Evolutionary conservation across 2,888 invertebrate species (phyloP), one percentile per base, ranked within the genome.

Genomic region (Andrena fulva): DNA sequence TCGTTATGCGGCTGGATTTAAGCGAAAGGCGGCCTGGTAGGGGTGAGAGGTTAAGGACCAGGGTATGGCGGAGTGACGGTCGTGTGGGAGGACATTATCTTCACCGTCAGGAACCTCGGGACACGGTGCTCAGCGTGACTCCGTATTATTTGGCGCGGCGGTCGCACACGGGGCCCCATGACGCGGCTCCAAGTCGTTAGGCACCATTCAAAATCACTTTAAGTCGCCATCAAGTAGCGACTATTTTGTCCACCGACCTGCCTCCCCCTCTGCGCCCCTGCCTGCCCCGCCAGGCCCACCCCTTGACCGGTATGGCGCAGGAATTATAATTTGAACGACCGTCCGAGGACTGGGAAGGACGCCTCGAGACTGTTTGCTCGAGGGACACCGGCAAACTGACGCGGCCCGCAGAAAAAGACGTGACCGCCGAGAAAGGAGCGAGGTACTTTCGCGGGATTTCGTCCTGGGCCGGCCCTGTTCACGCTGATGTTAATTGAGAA

Each of bases 211-310:
- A 90, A 92, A 91, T 91, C 91, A 92, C 92, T 92, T 92, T 92
- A 92, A 93, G 92, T 92, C 93, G 87, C 92, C 91, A 92, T 93
- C 92, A 91, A 92, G 92, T 92, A 92, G 92, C 92, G 87, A 91
- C 92, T 91, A 92, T 92, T 92, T 92, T 89, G 88, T 92, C 88
- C 87, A 86, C 85, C 80, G 33, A 48, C 42, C 10, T 52, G 60
- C 7, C 24, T 33, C 56, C 50, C 50, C 68, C 50, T 12, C 52
- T 20, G 16, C 69, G 62, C 74, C 27, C 16, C 68, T 52, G 12
- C 33, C 69, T 29, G 48, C 56, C 59, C 29, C 75, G 56, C 59
- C 12, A 16, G 33, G 33, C 60, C 69, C 29, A 63, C 54, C 59
- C 68, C 80, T 64, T 56, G 75, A 35, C 66, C 68, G 69, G 63